Base-by-base conservation (phyloP, 2,113 vertebrate species). In the Miniopterus natalensis region DNA sequence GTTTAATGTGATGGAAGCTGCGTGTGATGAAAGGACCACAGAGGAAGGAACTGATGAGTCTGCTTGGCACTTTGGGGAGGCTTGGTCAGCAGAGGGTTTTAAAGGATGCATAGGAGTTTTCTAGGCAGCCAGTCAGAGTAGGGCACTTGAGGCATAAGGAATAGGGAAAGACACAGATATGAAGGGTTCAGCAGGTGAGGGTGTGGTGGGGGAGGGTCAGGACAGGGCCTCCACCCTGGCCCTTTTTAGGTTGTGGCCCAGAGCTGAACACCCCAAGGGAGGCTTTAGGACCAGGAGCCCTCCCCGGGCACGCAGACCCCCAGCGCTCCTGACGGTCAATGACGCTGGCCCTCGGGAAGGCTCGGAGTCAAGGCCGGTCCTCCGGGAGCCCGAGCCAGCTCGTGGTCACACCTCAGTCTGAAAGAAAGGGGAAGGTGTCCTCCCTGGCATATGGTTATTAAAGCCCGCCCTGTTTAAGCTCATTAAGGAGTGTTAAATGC, bases 401-500 rank as follows among this genome's bases (percentile, higher is more conserved):
- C 36, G 8, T 92, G 71, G 77, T 74, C 87, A 29, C 31, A 74
- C 66, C 79, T 95, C 81, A 88, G 31, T 45, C 40, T 42, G 47
- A 57, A 90, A 96, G 57, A 61, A 91, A 96, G 93, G 88, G 89
- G 77, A 55, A 57, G 53, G 93, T 29, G 70, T 92, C 65, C 31
- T 92, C 73, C 96, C 90, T 79, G 17, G 80, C 78, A 89, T 74
- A 42, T 79, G 97, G 95, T 68, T 96, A 93, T 97, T 87, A 93
- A 95, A 29, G 96, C 51, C 73, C 65, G 84, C 95, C 55, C 15
- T 96, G 78, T 84, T 96, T 92, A 87, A 97, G 80, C 95, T 96
- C 96, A 97, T 98, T 98, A 98, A 97, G 93, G 87, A 93, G 71
- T 90, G 96, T 97, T 98, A 96, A 97, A 98, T 98, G 97, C 93